Evolutionary conservation across 2,797 vertebrate species (phyloP).

Genomic region (Xenopus petersii): DNA sequence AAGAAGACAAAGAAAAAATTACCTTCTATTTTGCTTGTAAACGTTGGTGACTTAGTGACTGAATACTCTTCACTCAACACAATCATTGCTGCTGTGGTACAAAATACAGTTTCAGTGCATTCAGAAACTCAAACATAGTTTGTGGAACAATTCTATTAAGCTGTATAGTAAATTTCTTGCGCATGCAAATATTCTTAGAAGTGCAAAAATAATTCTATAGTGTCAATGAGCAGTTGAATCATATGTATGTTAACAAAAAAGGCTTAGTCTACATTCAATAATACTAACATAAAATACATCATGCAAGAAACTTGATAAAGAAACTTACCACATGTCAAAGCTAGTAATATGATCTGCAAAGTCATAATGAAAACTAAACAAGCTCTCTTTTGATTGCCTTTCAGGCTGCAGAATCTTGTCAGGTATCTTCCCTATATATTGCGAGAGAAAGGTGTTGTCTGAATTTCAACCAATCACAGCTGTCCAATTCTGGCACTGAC

Average conservation of each 20-base stretch:
- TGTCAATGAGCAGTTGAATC: no score
- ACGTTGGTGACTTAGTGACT: slow-evolving; percentile 37
- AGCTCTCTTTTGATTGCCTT: not conserved
- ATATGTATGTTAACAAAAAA: no score
- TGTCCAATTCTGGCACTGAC: not conserved
- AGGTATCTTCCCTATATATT: not conserved
- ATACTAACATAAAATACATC: no score
- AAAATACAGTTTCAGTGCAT: not conserved
- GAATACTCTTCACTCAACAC: slow-evolving; percentile 56
- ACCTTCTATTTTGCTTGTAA: slow-evolving; percentile 66
- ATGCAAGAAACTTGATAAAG: not conserved
- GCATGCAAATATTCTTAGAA: no score
- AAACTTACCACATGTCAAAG: slow-evolving; percentile 29
- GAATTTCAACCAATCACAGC: slow-evolving; percentile 16
- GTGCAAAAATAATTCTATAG: no score
- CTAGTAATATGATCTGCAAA: not conserved
- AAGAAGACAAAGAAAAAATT: slow-evolving; percentile 20
- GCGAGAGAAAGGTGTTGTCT: slow-evolving; percentile 9
- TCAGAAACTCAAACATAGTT: no score
- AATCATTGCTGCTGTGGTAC: slow-evolving; percentile 56
- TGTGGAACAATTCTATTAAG: no score
- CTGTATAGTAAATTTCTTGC: no score
- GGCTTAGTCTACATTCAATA: no score
- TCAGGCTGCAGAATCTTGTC: not conserved
- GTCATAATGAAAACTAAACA: slow-evolving; percentile 3